phyloP scores from a whole-genome alignment of 2,113 vertebrate species.

The Elaphurus davidianus region DNA sequence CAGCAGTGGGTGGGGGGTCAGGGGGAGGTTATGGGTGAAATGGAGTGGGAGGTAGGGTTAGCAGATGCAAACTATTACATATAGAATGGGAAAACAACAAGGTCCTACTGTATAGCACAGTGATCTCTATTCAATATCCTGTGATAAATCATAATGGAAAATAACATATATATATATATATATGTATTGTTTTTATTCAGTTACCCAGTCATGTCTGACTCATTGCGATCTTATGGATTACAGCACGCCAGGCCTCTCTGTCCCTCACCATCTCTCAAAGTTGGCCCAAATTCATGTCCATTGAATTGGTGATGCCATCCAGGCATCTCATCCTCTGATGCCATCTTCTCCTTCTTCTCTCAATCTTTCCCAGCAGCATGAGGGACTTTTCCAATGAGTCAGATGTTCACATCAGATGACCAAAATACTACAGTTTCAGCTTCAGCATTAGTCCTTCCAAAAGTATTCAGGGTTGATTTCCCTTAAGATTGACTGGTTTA shows the following conservation, averaged over 20 bases:
- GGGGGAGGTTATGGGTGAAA: not conserved
- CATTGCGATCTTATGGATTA: accelerated
- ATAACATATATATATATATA: not conserved
- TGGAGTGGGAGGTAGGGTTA: not conserved
- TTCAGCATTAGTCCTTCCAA: not conserved
- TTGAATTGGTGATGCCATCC: not conserved
- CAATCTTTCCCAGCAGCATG: not conserved
- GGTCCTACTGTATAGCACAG: not conserved
- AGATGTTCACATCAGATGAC: not conserved
- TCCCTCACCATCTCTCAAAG: not conserved
- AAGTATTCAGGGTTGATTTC: not conserved
- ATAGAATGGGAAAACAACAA: not conserved
- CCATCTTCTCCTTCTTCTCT: not conserved
- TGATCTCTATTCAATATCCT: not conserved
- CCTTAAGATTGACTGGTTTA: not conserved
- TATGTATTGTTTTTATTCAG: not conserved
- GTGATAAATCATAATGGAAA: not conserved
- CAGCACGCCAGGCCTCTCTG: not conserved
- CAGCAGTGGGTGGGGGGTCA: not conserved
- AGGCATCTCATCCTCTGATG: not conserved
- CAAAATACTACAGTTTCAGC: not conserved
- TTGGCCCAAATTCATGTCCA: not conserved
- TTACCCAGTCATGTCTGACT: not conserved
- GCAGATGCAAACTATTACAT: not conserved
- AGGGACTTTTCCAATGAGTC: not conserved